Evolutionary conservation across 2,797 vertebrate species (phyloP), one percentile per base, ranked within the genome.

Genomic region (Corythornis leucogaster): DNA sequence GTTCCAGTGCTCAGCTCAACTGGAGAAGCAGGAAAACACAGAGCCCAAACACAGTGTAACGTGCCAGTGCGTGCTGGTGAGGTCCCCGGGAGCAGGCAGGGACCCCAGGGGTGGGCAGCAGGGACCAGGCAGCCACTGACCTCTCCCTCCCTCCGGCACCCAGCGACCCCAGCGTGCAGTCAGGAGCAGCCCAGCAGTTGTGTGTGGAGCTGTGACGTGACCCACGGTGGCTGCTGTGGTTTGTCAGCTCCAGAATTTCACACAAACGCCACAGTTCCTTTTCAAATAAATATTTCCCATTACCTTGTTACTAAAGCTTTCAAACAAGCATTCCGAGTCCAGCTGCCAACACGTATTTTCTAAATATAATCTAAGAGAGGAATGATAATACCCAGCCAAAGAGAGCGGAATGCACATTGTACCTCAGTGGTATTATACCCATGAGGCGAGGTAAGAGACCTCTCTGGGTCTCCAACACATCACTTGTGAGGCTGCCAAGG

Each of bases 21-120:
- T 35, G 62, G 10, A 69, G 80, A 25, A 2, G 6, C 13, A 76
- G 63, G 51, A 35, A 48, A 51, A 42, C 7, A 11, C 0, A 31
- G 38, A 24, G 42, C 18, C 13, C 42, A 59, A 51, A 18, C 21
- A 6, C 0, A 2, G 40, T 1, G 9, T 15, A 15, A 16, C 0
- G 1, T 0, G 1, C 3, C 0, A 5, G 28, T 14, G 1, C 7
- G 19, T 25, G n/a, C 6, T 1, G 2, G 51, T 1, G 18, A 28
- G 67, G 14, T 4, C 42, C 20, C 28, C 1, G 0, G 17, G 54
- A 21, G 35, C 26, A 22, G 40, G 57, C 21, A 12, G 73, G 18
- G 30, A 58, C 16, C 59, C 38, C 28, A 3, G 2, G 5, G 35
- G 9, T 4, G 8, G 63, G 30, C n/a, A 30, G 16, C 11, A 18